Conservation (phyloP, 2,888 invertebrate genomes). For the Macaria liturata region DNA sequence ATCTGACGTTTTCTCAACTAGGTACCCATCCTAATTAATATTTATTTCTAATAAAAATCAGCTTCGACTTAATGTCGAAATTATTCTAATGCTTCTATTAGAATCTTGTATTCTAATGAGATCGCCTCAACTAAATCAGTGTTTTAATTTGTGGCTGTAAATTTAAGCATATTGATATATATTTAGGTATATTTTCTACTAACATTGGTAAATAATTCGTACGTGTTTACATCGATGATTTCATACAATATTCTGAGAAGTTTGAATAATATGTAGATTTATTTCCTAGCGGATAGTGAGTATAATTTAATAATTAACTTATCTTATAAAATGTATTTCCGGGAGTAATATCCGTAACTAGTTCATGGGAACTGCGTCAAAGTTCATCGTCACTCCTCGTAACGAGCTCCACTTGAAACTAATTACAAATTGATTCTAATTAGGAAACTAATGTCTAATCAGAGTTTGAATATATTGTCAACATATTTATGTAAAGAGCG, state of each 20-base stretch:
- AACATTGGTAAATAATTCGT: too few relatives aligned
- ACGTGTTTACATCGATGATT: conserved; percentile 10
- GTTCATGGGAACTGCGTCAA: conserved; percentile 1
- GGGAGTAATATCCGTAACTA: conserved; percentile 8
- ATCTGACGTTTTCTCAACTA: conserved; percentile 46
- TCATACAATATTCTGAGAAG: conserved; percentile 4
- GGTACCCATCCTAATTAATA: conserved; percentile 46
- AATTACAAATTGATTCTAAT: too few relatives aligned
- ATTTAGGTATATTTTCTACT: background rate
- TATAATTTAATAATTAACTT: conserved; percentile 2
- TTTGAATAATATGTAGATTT: background rate
- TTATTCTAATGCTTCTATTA: conserved; percentile 37
- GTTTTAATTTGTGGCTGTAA: conserved; percentile 13
- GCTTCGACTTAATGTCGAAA: conserved; percentile 34
- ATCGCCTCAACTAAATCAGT: conserved; percentile 17
- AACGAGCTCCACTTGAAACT: too few relatives aligned
- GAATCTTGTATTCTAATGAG: conserved; percentile 22
- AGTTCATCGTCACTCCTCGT: too few relatives aligned
- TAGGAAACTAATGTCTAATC: too few relatives aligned
- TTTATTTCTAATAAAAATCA: conserved; percentile 45
- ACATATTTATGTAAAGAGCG: too few relatives aligned
- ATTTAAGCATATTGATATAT: background rate
- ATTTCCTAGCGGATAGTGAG: background rate
- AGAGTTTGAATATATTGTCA: too few relatives aligned
- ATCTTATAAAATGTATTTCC: conserved; percentile 9